Evolutionary conservation across 2,888 invertebrate species (phyloP), one percentile per base, ranked within the genome.

Genomic region (Agrotis clavis): DNA sequence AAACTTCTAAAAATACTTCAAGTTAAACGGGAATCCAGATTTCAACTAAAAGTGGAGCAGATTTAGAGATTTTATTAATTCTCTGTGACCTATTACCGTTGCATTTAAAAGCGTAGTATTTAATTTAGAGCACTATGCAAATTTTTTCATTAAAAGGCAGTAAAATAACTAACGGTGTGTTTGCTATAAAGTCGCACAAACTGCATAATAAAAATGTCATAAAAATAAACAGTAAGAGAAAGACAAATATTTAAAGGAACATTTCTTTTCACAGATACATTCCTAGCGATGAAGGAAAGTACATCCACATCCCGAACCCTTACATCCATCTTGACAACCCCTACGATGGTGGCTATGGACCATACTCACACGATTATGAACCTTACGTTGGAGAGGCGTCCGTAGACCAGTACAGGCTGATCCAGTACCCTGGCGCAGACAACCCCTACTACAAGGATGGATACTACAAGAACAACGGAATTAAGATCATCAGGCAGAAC

Each of bases 271-370:
- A 70, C 87, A 96, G 95, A 79, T 97, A 97, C 88, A 95, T 87
- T 62, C 96, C 96, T 5, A 88, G 90, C 47, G 88, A 96, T 70
- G 96, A 96, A 78, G 97, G 97, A 4, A 96, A 94, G 89, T 97
- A 97, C 86, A 88, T 96, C 47, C 97, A 97, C 83, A 87, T 95
- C 69, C 96, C 96, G 5, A 95, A 96, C 79, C 96, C 96, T 0
- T 97, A 97, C 89, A 93, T 95, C 73, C 97, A 97, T 82, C 84
- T 95, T 48, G 93, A 96, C 85, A 95, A 95, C 76, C 96, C 96
- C 21, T 96, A 96, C 82, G 95, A 90, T 59, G 95, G 96, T 19
- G 96, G 95, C 48, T 95, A 82, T 67, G 95, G 95, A 9, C 95
- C 95, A 0, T 96, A 97, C 86, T 67, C 89, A 1, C 96, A 96